Conservation (phyloP, 2,888 invertebrate species). For the Brenthis daphne region DNA sequence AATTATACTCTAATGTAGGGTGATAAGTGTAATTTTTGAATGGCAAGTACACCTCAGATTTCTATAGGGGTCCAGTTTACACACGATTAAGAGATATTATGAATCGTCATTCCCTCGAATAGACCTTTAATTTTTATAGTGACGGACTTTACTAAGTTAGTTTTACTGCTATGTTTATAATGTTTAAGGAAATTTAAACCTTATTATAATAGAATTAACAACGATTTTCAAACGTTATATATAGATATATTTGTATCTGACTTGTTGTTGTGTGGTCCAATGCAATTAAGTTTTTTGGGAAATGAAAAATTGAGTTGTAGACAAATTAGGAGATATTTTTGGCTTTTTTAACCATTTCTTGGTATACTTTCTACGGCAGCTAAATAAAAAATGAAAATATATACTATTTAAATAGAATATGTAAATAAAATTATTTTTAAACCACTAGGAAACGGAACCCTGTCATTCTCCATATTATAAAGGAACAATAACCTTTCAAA, state of each 20-base stretch:
- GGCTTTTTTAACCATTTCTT: not conserved
- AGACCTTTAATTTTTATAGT: conserved; percentile 55
- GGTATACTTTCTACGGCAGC: conserved; percentile 10
- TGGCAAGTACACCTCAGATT: not conserved
- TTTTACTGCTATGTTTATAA: conserved; percentile 5
- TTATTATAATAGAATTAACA: not conserved
- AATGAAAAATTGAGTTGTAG: conserved; percentile 27
- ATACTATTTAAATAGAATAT: not conserved
- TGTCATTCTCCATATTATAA: no score
- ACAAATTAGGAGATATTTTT: conserved; percentile 31
- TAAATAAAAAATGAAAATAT: conserved; percentile 7
- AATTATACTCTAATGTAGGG: not conserved
- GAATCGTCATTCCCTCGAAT: conserved; percentile 57
- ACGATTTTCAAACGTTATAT: not conserved
- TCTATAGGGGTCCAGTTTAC: conserved; percentile 29
- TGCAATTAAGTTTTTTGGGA: conserved; percentile 37
- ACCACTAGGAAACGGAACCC: no score
- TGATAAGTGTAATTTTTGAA: conserved; percentile 8
- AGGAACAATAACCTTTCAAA: no score
- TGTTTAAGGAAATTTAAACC: conserved; percentile 1
- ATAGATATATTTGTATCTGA: conserved; percentile 26
- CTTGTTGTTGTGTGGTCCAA: conserved; percentile 45
- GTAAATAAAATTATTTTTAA: no score
- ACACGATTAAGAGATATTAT: conserved; percentile 50
- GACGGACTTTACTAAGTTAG: conserved; percentile 42